Base-by-base conservation (phyloP, 1,140 invertebrate species). In the Aporrectodea caliginosa region DNA sequence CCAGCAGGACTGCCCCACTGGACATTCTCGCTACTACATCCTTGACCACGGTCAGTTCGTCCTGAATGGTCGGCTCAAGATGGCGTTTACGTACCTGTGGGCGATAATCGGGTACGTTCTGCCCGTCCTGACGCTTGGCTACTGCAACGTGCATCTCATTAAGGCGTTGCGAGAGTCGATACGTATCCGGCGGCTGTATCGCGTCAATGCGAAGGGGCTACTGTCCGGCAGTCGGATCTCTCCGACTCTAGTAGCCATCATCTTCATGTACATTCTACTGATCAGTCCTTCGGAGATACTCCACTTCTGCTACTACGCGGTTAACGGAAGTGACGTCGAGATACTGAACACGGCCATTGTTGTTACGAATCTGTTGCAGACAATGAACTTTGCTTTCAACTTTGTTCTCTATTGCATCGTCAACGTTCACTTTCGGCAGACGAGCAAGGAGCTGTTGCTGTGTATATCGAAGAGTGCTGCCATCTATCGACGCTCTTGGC, bases 91-190 rank as follows among this genome's bases (percentile, higher is more conserved):
- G 30, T 69, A 69, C 75, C n/a, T 77, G 1, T 80, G 79, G 79
- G 35, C 75, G 30, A 43, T 73, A 12, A 1, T 77, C 27, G 79
- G 74, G 12, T 80, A 34, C 79, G 33, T 80, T 31, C 27, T 77
- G 2, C 79, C 79, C 16, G 69, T 80, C 35, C 16, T 29, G 73
- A 69, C 75, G 34, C 79, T 80, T 32, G 69, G 27, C 29, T 80
- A 70, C 79, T 80, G 79, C 75, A 77, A 80, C 70, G 68, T 35
- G 12, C 79, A 80, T n/a, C 79, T 80, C n/a, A 71, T 80, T 30
- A 0, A 16, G 0, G 79, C 79, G 0, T 69, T 80, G 32, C 35
- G 79, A 1, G 43, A 72, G 27, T 80, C 79, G 29, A 27, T 2
- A 6, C 79, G 74, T 16, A 32, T 76, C 33, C 73, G 74, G 30